Evolutionary conservation across 2,888 invertebrate species (phyloP).

Genomic region (Drosophila kuntzei): DNA sequence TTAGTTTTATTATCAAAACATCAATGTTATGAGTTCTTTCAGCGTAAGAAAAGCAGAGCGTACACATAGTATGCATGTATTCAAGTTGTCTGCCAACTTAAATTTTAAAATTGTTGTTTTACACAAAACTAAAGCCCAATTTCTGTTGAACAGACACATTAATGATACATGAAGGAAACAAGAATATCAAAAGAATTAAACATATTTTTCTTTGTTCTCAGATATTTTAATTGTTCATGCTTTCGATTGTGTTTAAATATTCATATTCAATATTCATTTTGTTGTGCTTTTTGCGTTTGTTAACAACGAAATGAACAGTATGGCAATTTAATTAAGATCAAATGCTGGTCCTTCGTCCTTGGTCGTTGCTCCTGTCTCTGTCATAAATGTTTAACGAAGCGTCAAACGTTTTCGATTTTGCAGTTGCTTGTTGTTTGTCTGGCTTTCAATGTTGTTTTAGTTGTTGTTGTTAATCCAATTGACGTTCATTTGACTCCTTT

Average conservation of each 20-base stretch:
- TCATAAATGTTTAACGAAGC: constrained; percentile 80
- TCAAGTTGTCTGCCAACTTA: too few species aligned
- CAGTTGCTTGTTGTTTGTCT: constrained; percentile 40
- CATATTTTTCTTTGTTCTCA: constrained; percentile 4
- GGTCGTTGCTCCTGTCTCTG: constrained; percentile 23
- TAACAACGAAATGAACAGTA: constrained; percentile 20
- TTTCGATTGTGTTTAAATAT: constrained; percentile 5
- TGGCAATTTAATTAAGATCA: constrained; percentile 74
- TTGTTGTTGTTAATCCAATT: constrained; percentile 66
- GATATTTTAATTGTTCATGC: constrained; percentile 14
- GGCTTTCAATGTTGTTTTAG: constrained; percentile 21
- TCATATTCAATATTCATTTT: constrained; percentile 8
- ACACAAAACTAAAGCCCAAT: neutral
- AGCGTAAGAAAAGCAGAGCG: too few species aligned
- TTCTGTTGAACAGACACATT: neutral
- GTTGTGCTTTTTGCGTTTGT: constrained; percentile 17
- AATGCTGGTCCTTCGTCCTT: constrained; percentile 43
- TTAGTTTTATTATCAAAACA: too few species aligned
- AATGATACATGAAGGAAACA: neutral
- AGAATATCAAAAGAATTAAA: neutral
- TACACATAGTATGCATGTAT: too few species aligned
- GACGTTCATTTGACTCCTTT: constrained; percentile 59
- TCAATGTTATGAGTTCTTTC: too few species aligned
- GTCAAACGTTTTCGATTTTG: constrained; percentile 72
- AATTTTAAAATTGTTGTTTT: neutral